These are phyloP conservation scores for Leptocoma aspasia DNA, from an alignment of 2,113 vertebrate genomes.

Conservation along the genomic window DNA sequence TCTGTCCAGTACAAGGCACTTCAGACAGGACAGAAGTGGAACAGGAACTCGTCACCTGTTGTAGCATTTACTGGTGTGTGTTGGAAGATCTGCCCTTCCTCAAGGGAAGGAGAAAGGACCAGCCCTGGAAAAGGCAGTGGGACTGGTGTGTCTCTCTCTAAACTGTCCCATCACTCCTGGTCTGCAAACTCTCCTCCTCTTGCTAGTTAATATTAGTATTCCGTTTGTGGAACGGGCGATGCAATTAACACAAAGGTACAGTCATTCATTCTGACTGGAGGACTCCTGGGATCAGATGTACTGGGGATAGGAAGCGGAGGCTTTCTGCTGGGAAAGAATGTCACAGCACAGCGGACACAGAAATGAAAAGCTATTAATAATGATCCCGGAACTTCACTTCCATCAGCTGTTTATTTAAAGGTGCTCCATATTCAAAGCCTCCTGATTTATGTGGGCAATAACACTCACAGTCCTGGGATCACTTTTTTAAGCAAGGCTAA, in stretches of 20 bases:
- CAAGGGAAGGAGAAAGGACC: neutral
- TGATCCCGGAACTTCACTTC: constrained; percentile 79
- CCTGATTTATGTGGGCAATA: constrained; percentile 83
- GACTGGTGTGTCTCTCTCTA: neutral
- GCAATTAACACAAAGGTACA: constrained; percentile 76
- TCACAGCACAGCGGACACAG: constrained; percentile 79
- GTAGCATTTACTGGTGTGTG: neutral
- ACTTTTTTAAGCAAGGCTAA: constrained; percentile 79
- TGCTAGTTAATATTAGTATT: constrained; percentile 65
- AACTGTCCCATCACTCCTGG: neutral
- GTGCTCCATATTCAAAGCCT: constrained; percentile 75
- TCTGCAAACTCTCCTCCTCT: neutral
- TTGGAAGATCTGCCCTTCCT: neutral
- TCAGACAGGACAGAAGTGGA: neutral
- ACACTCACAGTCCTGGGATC: constrained; percentile 64
- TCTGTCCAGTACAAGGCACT: neutral
- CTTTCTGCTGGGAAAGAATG: constrained; percentile 78
- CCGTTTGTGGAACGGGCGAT: constrained; percentile 42
- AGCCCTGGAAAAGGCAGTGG: neutral
- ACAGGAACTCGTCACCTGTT: neutral
- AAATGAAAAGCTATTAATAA: constrained; percentile 85
- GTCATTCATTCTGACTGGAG: constrained; percentile 77
- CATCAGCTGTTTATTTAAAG: constrained; percentile 85
- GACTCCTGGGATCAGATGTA: constrained; percentile 69
- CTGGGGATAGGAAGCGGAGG: constrained; percentile 67